These are phyloP conservation scores for Cephus sareptanus DNA, from an alignment of 2,888 invertebrate species.

Conservation along the genomic window DNA sequence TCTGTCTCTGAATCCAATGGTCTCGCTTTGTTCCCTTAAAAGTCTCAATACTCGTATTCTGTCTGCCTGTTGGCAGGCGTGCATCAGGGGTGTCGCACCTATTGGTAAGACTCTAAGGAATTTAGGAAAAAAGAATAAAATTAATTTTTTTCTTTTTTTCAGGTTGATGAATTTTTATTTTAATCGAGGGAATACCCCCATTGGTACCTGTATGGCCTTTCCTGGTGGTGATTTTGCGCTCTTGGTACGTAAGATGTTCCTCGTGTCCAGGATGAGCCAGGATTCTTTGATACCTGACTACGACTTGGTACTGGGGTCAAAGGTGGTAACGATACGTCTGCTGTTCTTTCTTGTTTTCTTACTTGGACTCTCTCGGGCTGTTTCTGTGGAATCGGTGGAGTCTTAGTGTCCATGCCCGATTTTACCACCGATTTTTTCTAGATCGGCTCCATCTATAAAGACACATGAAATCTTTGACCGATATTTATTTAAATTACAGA, in stretches of 20 bases:
- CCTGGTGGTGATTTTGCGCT: conserved; percentile 44
- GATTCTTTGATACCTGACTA: conserved; percentile 28
- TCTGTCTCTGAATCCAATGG: conserved; percentile 80
- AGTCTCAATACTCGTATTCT: conserved; percentile 80
- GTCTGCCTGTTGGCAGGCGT: conserved; percentile 90
- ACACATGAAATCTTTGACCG: neutral
- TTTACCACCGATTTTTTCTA: conserved; percentile 31
- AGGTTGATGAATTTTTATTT: neutral
- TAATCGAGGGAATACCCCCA: no score
- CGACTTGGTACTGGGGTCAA: conserved; percentile 50
- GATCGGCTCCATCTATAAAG: neutral
- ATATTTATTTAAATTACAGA: no score
- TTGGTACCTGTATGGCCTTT: conserved; percentile 56
- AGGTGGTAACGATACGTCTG: conserved; percentile 58
- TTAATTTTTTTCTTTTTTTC: neutral
- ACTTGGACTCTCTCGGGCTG: conserved; percentile 52
- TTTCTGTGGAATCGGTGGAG: conserved; percentile 60
- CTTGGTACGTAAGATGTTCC: conserved; percentile 22
- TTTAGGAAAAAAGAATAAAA: no score
- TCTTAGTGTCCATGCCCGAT: conserved; percentile 64
- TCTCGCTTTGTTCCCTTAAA: conserved; percentile 75
- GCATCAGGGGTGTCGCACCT: conserved; percentile 89
- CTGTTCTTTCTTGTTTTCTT: conserved; percentile 40
- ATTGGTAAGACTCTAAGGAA: conserved; percentile 57
- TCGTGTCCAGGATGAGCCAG: conserved; percentile 26